Conservation (phyloP, 1,140 invertebrate genomes). For the Drosophila lacertosa region DNA sequence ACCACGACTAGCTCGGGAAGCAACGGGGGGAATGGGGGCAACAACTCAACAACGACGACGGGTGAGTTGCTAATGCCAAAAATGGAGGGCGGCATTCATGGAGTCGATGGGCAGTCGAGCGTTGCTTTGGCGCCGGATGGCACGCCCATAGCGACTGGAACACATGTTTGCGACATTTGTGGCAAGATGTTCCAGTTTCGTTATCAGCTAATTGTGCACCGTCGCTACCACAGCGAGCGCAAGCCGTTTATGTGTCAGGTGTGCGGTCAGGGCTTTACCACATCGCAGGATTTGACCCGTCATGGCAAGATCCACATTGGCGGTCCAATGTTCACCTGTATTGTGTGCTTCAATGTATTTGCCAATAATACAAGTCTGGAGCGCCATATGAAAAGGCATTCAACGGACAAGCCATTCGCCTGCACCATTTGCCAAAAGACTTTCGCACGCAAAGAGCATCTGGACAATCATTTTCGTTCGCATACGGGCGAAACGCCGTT, state of each 20-base stretch:
- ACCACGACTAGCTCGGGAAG: constrained; percentile 49
- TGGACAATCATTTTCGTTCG: constrained; percentile 92
- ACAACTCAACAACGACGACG: constrained; percentile 34
- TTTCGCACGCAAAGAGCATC: constrained; percentile 93
- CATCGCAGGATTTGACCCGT: constrained; percentile 89
- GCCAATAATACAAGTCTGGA: constrained; percentile 89
- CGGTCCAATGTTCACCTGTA: constrained; percentile 89
- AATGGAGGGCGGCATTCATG: constrained; percentile 85
- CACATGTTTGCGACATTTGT: constrained; percentile 92
- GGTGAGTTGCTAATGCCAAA: constrained; percentile 85
- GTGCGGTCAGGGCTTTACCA: constrained; percentile 91
- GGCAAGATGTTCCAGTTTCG: constrained; percentile 93
- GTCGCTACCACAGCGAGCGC: constrained; percentile 92
- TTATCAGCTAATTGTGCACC: constrained; percentile 92
- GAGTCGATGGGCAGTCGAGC: constrained; percentile 85
- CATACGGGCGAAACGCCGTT: constrained; percentile 93
- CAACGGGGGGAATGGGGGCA: constrained; percentile 42
- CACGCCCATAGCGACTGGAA: constrained; percentile 86
- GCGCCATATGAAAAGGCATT: constrained; percentile 90
- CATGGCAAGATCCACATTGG: constrained; percentile 93
- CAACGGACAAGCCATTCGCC: constrained; percentile 92
- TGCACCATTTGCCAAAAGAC: constrained; percentile 93
- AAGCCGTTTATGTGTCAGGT: constrained; percentile 94
- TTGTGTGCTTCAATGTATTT: constrained; percentile 90
- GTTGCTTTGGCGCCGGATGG: constrained; percentile 85